A percentile compares a stretch with the other conserved stretches of the same genome.
These are phyloP conservation scores for Erethizon dorsatum DNA, from an alignment of 2,797 vertebrate species.

Conservation along the genomic window DNA sequence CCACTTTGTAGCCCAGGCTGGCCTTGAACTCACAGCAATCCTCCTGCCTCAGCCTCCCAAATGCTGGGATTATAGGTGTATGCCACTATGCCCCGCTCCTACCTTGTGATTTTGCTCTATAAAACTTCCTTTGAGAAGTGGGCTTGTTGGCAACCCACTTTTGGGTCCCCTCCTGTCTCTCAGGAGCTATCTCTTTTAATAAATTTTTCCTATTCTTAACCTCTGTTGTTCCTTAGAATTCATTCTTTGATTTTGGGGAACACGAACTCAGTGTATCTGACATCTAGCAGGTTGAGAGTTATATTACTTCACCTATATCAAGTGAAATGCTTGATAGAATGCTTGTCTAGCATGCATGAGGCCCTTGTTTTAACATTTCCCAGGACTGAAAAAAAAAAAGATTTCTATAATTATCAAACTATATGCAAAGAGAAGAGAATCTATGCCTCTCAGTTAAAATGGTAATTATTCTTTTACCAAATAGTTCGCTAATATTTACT, in stretches of 20 bases:
- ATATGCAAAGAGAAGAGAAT: constrained; percentile 21
- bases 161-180: not conserved
- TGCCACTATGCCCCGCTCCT: too few species aligned
- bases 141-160: not conserved
- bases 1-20: not conserved
- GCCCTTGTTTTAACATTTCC: not conserved
- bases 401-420: constrained; percentile 53
- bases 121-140: not conserved
- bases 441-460: constrained; percentile 26
- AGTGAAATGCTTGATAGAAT: not conserved
- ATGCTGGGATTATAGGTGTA: too few species aligned
- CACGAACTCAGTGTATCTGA: not conserved
- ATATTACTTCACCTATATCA: not conserved
- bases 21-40: too few species aligned
- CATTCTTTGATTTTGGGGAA: not conserved
- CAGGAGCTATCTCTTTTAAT: not conserved
- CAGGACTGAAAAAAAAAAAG: not conserved
- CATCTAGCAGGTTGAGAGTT: not conserved
- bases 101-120: not conserved
- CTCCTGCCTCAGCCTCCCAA: too few species aligned
- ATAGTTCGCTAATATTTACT: constrained; percentile 37
- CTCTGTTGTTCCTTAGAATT: not conserved
- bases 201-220: not conserved
- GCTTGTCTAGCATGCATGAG: not conserved
- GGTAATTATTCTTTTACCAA: not conserved